A percentile compares a stretch with the other conserved stretches of the same genome.
Evolutionary conservation across 1,140 invertebrate genomes (phyloP).

Genomic region (Musca domestica): DNA sequence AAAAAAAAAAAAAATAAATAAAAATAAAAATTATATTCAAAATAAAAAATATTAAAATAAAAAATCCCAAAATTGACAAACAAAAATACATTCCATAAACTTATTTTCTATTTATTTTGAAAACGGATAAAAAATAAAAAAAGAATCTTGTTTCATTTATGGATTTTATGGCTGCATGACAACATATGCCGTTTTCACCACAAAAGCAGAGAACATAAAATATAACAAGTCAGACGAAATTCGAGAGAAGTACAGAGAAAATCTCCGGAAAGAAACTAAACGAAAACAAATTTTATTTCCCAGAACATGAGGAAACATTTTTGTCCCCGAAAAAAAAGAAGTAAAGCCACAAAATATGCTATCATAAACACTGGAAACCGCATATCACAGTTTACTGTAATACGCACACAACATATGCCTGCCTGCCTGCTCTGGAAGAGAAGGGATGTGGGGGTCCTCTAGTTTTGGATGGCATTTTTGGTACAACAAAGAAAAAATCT

Average conservation of each 20-base stretch:
- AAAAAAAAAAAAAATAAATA: too few relatives aligned
- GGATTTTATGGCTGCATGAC: background rate
- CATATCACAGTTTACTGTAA: too few relatives aligned
- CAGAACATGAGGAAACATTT: background rate
- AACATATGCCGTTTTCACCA: background rate
- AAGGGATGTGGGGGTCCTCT: too few relatives aligned
- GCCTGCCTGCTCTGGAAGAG: too few relatives aligned
- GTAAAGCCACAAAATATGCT: conserved; percentile 16
- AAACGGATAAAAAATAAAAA: too few relatives aligned
- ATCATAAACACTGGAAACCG: conserved; percentile 1
- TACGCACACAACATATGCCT: too few relatives aligned
- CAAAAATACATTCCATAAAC: too few relatives aligned
- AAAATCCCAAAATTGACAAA: too few relatives aligned
- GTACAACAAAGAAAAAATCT: background rate
- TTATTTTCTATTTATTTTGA: too few relatives aligned
- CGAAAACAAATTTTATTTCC: conserved; percentile 4
- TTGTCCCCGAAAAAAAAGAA: background rate
- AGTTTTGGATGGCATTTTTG: background rate
- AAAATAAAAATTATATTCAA: too few relatives aligned
- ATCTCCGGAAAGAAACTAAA: background rate
- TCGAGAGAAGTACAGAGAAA: background rate
- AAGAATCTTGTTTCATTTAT: too few relatives aligned
- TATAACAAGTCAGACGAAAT: background rate
- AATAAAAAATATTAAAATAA: too few relatives aligned
- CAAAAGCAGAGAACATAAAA: background rate